These are phyloP conservation scores for Falco cherrug DNA, from an alignment of 2,797 vertebrate genomes.

Conservation along the genomic window DNA sequence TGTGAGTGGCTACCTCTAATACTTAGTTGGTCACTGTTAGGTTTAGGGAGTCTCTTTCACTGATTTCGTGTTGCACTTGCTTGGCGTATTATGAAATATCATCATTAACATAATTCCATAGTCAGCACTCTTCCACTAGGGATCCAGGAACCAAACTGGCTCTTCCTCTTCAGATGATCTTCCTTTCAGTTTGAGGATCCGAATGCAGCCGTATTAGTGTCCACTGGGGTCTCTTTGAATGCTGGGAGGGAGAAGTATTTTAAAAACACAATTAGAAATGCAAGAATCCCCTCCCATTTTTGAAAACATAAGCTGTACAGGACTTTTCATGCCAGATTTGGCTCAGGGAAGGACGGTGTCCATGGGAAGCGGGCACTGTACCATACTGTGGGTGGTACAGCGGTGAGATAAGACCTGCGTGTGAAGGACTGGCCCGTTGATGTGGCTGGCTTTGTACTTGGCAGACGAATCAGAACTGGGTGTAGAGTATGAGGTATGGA, in stretches of 20 bases:
- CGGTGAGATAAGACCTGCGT: background rate
- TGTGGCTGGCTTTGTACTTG: background rate
- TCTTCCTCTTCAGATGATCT: background rate
- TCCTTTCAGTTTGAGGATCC: background rate
- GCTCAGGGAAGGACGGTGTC: background rate
- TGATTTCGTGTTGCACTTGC: background rate
- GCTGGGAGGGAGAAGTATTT: background rate
- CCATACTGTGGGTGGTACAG: background rate
- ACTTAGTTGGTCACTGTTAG: background rate
- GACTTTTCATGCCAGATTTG: background rate
- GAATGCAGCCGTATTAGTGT: background rate
- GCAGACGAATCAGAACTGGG: background rate
- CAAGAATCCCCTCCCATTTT: background rate
- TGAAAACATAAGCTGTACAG: background rate
- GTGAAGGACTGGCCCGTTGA: background rate
- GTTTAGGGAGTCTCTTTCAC: background rate
- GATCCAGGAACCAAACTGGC: background rate
- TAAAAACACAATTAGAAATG: background rate
- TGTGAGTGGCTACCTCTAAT: conserved; percentile 83
- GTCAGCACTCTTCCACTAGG: background rate
- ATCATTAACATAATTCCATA: background rate
- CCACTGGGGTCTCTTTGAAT: background rate
- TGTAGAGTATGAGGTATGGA: background rate
- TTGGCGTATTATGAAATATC: background rate
- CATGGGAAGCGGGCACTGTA: background rate